phyloP scores from a whole-genome alignment of 2,113 vertebrate genomes.

The Vidua chalybeata region DNA sequence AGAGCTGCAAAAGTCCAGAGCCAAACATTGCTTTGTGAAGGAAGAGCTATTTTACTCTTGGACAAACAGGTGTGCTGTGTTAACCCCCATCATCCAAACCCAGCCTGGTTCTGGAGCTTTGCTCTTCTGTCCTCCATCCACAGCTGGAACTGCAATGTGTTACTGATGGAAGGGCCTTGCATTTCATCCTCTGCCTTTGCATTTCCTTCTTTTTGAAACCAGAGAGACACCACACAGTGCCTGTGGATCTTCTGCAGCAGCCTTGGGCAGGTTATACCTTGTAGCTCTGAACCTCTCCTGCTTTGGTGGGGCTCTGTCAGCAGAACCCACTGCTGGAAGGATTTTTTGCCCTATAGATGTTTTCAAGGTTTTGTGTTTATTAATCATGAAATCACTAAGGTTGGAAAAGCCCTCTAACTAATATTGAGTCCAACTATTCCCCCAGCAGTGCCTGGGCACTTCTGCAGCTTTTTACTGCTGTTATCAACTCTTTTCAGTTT shows the following conservation, averaged over 20 bases:
- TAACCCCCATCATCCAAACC: neutral
- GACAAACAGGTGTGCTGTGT: neutral
- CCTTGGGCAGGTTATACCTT: neutral
- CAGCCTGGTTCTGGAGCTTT: neutral
- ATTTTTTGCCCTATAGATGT: neutral
- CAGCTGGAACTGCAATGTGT: fast-evolving
- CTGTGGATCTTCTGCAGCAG: neutral
- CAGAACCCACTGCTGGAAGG: neutral
- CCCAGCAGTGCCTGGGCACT: fast-evolving
- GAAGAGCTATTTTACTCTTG: neutral
- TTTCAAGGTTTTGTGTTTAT: neutral
- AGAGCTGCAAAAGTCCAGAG: neutral
- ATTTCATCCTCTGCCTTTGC: neutral
- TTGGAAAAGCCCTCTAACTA: neutral
- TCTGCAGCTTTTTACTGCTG: neutral
- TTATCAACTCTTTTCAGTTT: neutral
- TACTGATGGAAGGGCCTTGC: neutral
- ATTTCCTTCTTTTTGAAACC: neutral
- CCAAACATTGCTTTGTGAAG: neutral
- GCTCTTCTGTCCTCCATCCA: neutral
- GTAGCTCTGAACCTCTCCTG: neutral
- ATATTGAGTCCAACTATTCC: fast-evolving
- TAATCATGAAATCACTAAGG: neutral
- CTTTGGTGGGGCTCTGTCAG: neutral
- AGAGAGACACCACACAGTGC: too few species aligned